Evolutionary conservation across 2,888 invertebrate genomes (phyloP).

Genomic region (Lamellibrachia satsuma): DNA sequence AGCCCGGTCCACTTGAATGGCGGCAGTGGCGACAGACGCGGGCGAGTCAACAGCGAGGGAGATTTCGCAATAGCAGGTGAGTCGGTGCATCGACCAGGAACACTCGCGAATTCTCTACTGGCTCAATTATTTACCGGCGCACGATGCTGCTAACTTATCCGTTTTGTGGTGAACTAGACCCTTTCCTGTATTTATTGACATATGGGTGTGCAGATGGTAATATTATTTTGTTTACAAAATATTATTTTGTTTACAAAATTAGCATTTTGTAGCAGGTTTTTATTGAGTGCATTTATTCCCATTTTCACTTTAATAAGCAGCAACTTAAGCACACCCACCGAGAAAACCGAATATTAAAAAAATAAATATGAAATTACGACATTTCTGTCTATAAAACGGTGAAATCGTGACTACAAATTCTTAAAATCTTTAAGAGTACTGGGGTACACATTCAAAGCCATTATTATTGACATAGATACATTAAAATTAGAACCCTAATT

Average conservation of each 20-base stretch:
- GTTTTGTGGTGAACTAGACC: not conserved
- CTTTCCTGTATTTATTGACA: not conserved
- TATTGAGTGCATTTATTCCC: not conserved
- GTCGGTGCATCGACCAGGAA: not conserved
- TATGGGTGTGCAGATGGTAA: not conserved
- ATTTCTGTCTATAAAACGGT: not conserved
- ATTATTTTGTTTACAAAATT: not conserved
- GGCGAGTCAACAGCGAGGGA: not conserved
- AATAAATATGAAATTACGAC: not conserved
- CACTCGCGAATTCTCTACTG: not conserved
- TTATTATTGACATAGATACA: not conserved
- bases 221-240: not conserved
- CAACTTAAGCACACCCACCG: not conserved
- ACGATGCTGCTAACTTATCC: not conserved
- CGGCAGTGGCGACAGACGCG: not conserved
- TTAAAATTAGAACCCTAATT: not conserved
- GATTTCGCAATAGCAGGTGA: constrained; percentile 3
- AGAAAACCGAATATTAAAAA: not conserved
- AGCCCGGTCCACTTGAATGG: not conserved
- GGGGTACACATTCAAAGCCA: not conserved
- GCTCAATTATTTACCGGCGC: not conserved
- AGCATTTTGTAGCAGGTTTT: not conserved
- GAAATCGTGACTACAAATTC: not conserved
- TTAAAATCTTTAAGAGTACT: too few species aligned
- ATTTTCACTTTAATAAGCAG: not conserved